Evolutionary conservation across 1,140 invertebrate species (phyloP), one percentile per base, ranked within the genome.

Genomic region (Cotesia glomerata): DNA sequence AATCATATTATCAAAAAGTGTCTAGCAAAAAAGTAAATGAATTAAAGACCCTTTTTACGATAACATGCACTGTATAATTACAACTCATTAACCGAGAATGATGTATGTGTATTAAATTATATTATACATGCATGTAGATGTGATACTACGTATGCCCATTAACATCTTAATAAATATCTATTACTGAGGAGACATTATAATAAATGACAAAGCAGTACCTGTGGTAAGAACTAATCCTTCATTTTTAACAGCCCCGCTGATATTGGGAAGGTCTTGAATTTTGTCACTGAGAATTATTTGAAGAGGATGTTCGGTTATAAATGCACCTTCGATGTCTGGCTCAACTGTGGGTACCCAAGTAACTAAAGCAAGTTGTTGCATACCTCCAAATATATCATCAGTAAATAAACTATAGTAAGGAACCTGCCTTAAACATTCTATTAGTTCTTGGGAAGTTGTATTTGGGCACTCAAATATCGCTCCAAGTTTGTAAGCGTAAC

Each of bases 291-390:
- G 26, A 36, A 77, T 69, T 4, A 34, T 7, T n/a, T 77, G 49
- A 4, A 72, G 9, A 1, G 76, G 76, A 52, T 39, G 69, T 11
- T 67, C 63, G 5, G 73, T 77, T 9, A 77, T 45, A 71, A 77
- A 70, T 5, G 76, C 76, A n/a, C 61, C 73, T 1, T 73, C 68
- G 0, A 56, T 16, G 9, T 71, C 13, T 2, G 71, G 73, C 45
- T 77, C 76, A 11, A 58, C 56, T 5, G 73, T 75, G 2, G 76
- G 73, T 34, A 71, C 16, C 75, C 75, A 76, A 3, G 71, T 73
- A 9, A 67, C 13, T 34, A 36, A 2, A 5, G 26, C n/a, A 0
- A 68, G 16, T 59, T 14, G 51, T 26, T 49, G 36, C 3, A 72
- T 14, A 68, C 49, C 62, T 26, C 7, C 14, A 58, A 75, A 77